phyloP scores from a whole-genome alignment of 2,797 vertebrate genomes.

The Enteromius treurensis region DNA sequence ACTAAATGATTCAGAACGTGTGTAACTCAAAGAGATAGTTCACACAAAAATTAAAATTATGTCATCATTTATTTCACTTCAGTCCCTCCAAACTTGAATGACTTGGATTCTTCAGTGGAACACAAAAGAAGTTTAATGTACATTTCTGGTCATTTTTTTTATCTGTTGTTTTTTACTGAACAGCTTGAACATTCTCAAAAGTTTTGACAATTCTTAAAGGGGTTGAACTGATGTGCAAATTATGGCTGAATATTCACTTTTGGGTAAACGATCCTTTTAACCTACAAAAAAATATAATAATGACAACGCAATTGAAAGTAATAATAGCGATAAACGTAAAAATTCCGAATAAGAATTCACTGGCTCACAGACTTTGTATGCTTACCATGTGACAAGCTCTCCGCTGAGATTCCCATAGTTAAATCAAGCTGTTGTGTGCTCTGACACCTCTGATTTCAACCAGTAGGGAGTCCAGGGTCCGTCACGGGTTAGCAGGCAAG shows the following conservation, averaged over 20 bases:
- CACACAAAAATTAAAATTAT: neutral
- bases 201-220: neutral
- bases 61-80: neutral
- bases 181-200: neutral
- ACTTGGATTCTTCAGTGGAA: neutral
- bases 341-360: neutral
- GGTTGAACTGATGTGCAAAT: neutral
- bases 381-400: conserved; percentile 17
- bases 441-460: conserved; percentile 54
- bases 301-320: neutral
- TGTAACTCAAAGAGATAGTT: neutral
- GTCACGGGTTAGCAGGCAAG: conserved; percentile 57
- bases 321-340: neutral
- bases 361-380: conserved; percentile 10
- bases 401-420: conserved; percentile 45
- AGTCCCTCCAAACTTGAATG: neutral
- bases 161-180: neutral
- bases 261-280: neutral
- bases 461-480: conserved; percentile 45
- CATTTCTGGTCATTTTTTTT: neutral
- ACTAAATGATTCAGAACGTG: conserved; percentile 4
- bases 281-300: too few species aligned
- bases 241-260: neutral
- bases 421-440: conserved; percentile 56
- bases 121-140: neutral